Evolutionary conservation across 2,113 vertebrate species (phyloP).

Genomic region (Spea multiplicata): DNA sequence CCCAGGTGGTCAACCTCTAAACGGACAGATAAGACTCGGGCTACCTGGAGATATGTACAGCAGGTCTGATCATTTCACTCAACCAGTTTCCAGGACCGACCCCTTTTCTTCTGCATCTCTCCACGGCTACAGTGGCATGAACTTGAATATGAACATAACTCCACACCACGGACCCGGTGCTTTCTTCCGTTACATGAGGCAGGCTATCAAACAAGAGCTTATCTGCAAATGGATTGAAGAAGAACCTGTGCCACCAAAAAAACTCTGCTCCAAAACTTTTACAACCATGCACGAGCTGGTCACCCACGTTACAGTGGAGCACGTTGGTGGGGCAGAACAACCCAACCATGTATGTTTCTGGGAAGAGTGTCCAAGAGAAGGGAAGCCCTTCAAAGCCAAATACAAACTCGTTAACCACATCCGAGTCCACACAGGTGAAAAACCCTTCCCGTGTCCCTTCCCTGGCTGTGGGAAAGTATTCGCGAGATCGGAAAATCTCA

Average conservation of each 20-base stretch:
- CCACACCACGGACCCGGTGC: conserved; percentile 88
- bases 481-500: conserved; percentile 97
- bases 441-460: conserved; percentile 97
- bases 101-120: conserved; percentile 84
- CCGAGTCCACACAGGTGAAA: conserved; percentile 98
- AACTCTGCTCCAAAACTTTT: conserved; percentile 96
- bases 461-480: conserved; percentile 98
- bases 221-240: conserved; percentile 97
- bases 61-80: conserved; percentile 90
- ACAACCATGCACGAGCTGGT: conserved; percentile 98
- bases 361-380: conserved; percentile 98
- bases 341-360: conserved; percentile 96
- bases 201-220: conserved; percentile 97
- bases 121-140: conserved; percentile 85
- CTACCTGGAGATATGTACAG: conserved; percentile 97
- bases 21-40: conserved; percentile 96
- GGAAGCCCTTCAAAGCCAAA: conserved; percentile 98
- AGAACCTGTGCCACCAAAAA: conserved; percentile 77
- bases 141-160: conserved; percentile 88
- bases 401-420: conserved; percentile 99
- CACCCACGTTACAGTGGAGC: conserved; percentile 96
- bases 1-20: conserved; percentile 86
- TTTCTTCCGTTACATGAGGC: conserved; percentile 98
- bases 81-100: conserved; percentile 87
- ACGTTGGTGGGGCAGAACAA: conserved; percentile 97